Evolutionary conservation across 2,113 vertebrate species (phyloP).

Genomic region (Chloebia gouldiae): DNA sequence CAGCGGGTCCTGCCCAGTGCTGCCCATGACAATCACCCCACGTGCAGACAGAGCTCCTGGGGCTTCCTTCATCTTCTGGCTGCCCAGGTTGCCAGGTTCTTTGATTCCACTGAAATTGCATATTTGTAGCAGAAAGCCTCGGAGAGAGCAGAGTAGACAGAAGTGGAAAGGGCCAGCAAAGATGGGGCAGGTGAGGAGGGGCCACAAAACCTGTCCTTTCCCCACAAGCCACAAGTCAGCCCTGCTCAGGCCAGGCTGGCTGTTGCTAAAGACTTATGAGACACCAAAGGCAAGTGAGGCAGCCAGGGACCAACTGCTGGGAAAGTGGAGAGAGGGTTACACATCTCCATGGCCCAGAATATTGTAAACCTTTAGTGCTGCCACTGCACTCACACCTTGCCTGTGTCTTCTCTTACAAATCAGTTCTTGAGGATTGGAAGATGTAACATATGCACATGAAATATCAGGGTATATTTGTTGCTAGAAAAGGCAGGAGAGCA

Average conservation of each 20-base stretch:
- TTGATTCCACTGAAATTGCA: neutral
- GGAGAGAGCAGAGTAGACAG: neutral
- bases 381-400: neutral
- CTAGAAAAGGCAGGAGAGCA: neutral
- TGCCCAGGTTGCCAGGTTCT: neutral
- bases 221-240: neutral
- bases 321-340: neutral
- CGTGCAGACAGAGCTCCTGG: fast-evolving
- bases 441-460: neutral
- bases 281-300: neutral
- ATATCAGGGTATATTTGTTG: neutral
- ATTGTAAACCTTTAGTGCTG: neutral
- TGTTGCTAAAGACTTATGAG: neutral
- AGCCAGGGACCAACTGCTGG: neutral
- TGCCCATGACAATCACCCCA: fast-evolving
- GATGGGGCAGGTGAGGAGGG: neutral
- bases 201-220: neutral
- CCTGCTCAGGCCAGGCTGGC: neutral
- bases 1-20: neutral
- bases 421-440: neutral
- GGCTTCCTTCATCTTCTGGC: neutral
- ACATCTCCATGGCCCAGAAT: neutral
- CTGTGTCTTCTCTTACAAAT: neutral
- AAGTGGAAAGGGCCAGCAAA: neutral
- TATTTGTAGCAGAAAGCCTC: neutral